These are phyloP conservation scores for Lophotis ruficrista DNA, from an alignment of 2,113 vertebrate genomes.

Conservation along the genomic window DNA sequence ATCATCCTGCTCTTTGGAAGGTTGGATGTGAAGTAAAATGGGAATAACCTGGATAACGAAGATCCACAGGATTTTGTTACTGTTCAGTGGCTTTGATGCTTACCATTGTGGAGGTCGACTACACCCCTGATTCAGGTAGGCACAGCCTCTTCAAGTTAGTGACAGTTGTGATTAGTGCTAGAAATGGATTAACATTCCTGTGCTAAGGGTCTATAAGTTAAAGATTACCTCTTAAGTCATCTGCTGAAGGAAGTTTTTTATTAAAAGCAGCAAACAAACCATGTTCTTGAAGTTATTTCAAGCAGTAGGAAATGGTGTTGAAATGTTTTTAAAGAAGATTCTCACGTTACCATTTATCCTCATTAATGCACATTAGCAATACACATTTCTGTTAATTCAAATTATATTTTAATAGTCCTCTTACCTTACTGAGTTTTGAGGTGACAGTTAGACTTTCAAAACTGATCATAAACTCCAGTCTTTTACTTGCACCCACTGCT, in stretches of 20 bases:
- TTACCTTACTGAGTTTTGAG: neutral
- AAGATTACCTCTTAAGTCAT: neutral
- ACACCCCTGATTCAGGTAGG: neutral
- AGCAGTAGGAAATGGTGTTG: neutral
- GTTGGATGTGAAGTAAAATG: neutral
- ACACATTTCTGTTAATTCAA: neutral
- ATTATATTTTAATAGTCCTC: neutral
- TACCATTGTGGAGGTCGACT: neutral
- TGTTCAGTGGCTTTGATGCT: neutral
- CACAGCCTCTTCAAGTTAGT: neutral
- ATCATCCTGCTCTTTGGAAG: neutral
- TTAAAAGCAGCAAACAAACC: neutral
- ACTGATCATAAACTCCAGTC: neutral
- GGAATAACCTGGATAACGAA: neutral
- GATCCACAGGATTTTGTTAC: neutral
- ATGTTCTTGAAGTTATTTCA: neutral
- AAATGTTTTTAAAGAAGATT: neutral
- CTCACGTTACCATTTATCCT: neutral
- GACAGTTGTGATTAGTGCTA: neutral
- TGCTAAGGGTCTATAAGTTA: neutral
- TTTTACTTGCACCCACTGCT: neutral
- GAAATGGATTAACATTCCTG: neutral
- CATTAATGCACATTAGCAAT: neutral
- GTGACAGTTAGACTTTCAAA: neutral
- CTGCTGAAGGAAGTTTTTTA: neutral